Evolutionary conservation across 2,888 invertebrate species (phyloP).

Genomic region (Cinara cedri): DNA sequence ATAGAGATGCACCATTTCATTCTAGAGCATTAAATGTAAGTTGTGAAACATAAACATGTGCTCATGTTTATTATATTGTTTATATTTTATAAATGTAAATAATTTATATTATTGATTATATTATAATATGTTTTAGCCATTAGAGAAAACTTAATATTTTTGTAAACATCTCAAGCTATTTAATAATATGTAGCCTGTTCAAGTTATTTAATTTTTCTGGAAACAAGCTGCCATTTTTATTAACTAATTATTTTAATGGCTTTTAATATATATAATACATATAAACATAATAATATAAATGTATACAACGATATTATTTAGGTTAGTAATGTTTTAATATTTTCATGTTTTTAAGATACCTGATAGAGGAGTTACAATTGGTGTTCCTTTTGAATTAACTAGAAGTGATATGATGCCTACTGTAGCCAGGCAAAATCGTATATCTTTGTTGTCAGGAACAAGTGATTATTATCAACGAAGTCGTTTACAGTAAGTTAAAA

Average conservation of each 20-base stretch:
- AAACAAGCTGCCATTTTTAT: too few relatives aligned
- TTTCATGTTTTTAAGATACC: conserved; percentile 21
- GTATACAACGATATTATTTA: too few relatives aligned
- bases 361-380: conserved; percentile 46
- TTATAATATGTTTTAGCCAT: too few relatives aligned
- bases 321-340: not conserved
- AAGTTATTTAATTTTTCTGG: too few relatives aligned
- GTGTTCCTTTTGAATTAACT: conserved; percentile 50
- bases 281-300: too few relatives aligned
- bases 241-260: too few relatives aligned
- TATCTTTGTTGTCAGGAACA: conserved; percentile 50
- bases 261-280: too few relatives aligned
- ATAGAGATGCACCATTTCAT: conserved; percentile 48
- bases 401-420: conserved; percentile 54
- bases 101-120: too few relatives aligned
- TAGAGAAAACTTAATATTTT: too few relatives aligned
- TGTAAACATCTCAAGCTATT: too few relatives aligned
- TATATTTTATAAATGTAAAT: too few relatives aligned
- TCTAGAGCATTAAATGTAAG: conserved; percentile 54
- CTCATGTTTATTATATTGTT: not conserved
- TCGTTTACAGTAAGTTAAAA: conserved; percentile 46
- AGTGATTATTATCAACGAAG: conserved; percentile 55
- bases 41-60: not conserved
- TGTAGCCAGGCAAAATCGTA: conserved; percentile 47
- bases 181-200: too few relatives aligned